Conservation (phyloP, 2,888 invertebrate genomes). For the Abscondita cerata region DNA sequence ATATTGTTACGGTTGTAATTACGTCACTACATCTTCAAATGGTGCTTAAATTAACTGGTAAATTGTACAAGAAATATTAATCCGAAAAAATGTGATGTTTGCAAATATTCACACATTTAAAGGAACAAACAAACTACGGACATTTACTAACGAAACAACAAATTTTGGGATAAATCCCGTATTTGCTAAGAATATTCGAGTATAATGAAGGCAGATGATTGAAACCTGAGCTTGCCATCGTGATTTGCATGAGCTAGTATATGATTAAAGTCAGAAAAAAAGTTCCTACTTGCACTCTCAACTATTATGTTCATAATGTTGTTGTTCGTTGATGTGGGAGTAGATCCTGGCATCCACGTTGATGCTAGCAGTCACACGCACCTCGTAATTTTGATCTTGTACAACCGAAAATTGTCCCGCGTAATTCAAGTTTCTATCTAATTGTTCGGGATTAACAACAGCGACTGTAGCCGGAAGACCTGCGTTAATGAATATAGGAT, state of each 20-base stretch:
- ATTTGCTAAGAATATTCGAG: constrained; percentile 30
- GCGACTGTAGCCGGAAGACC: constrained; percentile 44
- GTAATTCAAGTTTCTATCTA: constrained; percentile 35
- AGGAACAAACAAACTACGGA: constrained; percentile 25
- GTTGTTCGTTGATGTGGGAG: constrained; percentile 49
- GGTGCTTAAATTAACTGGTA: too few relatives aligned
- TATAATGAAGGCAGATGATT: constrained; percentile 56
- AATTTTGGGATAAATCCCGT: constrained; percentile 20
- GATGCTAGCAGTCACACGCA: constrained; percentile 30
- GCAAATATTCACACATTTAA: constrained; percentile 19
- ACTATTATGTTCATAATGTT: constrained; percentile 42
- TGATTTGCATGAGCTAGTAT: constrained; percentile 27
- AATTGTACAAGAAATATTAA: constrained; percentile 7
- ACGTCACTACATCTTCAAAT: too few relatives aligned
- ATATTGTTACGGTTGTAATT: too few relatives aligned
- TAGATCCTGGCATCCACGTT: constrained; percentile 37
- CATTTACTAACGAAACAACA: constrained; percentile 22
- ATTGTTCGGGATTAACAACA: constrained; percentile 31
- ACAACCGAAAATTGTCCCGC: constrained; percentile 34
- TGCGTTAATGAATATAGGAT: constrained; percentile 34
- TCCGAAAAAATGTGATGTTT: constrained; percentile 17
- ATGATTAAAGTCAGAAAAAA: constrained; percentile 28
- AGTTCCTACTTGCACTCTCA: constrained; percentile 38
- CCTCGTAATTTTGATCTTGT: constrained; percentile 33
- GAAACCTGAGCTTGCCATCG: constrained; percentile 57